phyloP scores from a whole-genome alignment of 2,888 invertebrate genomes.

The Punctoribates punctum region DNA sequence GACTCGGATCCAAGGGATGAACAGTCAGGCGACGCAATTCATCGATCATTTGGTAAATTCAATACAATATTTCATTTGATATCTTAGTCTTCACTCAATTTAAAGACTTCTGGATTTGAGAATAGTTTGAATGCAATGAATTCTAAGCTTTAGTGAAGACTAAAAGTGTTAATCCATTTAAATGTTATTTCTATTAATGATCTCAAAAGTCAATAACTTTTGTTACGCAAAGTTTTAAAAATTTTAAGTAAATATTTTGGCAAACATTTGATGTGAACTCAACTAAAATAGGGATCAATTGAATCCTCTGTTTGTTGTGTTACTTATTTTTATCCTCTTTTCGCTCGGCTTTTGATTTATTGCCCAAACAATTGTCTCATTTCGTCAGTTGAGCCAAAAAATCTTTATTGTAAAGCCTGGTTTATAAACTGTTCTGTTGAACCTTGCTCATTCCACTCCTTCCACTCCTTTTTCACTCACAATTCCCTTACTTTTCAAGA shows the following conservation, averaged over 20 bases:
- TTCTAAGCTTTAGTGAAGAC: background rate
- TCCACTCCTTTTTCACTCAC: too few species aligned
- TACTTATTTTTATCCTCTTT: background rate
- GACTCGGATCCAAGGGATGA: background rate
- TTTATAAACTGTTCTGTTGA: too few species aligned
- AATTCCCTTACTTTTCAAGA: too few species aligned
- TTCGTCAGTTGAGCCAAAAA: background rate
- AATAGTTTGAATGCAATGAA: background rate
- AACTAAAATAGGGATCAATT: constrained; percentile 4
- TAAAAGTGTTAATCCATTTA: background rate
- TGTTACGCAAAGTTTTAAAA: background rate
- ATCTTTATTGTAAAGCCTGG: background rate
- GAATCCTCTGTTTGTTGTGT: background rate
- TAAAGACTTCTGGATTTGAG: background rate
- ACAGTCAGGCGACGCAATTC: constrained; percentile 17
- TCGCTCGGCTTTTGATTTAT: background rate
- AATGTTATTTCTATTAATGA: constrained; percentile 10
- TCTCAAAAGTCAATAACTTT: constrained; percentile 12
- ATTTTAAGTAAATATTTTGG: constrained; percentile 13
- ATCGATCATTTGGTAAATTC: constrained; percentile 14
- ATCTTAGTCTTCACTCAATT: background rate
- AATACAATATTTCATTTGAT: too few species aligned
- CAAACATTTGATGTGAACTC: constrained; percentile 15
- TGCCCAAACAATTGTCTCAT: background rate
- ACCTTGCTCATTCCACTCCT: too few species aligned